These are phyloP conservation scores for Hyles euphorbiae DNA, from an alignment of 1,140 invertebrate species.

Conservation along the genomic window DNA sequence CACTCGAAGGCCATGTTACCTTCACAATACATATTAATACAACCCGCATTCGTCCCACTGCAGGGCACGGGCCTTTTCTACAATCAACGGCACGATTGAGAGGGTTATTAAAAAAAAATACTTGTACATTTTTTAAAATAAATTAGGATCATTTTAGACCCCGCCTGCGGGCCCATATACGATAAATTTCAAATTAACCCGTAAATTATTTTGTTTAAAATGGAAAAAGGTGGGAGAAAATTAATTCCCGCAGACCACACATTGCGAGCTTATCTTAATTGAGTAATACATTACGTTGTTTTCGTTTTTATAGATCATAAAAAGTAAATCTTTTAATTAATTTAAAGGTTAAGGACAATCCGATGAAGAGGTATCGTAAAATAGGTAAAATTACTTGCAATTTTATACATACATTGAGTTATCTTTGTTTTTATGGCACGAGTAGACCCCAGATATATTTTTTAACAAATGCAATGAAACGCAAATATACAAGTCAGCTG, in stretches of 20 bases:
- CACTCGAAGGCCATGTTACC: no score
- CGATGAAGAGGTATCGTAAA: background rate
- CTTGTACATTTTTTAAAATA: conserved; percentile 8
- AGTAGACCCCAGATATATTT: no score
- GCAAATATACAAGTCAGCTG: no score
- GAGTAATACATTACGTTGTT: conserved; percentile 38
- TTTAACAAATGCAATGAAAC: no score
- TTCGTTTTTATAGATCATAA: conserved; percentile 2
- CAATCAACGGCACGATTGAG: no score
- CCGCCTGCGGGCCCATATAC: conserved; percentile 23
- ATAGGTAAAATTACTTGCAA: no score
- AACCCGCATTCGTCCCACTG: no score
- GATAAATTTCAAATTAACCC: conserved; percentile 52
- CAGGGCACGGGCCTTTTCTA: no score
- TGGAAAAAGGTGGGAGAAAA: conserved; percentile 43
- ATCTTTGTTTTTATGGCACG: no score
- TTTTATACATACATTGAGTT: no score
- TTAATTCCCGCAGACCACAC: conserved; percentile 44
- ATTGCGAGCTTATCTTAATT: conserved; percentile 40
- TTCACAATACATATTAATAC: no score
- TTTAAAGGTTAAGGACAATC: background rate
- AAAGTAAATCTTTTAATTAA: background rate
- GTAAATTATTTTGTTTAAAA: conserved; percentile 53
- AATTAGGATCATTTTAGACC: conserved; percentile 26
- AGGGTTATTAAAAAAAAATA: no score